Base-by-base conservation (phyloP, 2,113 vertebrate genomes). In the Phrynosoma blainvillii region DNA sequence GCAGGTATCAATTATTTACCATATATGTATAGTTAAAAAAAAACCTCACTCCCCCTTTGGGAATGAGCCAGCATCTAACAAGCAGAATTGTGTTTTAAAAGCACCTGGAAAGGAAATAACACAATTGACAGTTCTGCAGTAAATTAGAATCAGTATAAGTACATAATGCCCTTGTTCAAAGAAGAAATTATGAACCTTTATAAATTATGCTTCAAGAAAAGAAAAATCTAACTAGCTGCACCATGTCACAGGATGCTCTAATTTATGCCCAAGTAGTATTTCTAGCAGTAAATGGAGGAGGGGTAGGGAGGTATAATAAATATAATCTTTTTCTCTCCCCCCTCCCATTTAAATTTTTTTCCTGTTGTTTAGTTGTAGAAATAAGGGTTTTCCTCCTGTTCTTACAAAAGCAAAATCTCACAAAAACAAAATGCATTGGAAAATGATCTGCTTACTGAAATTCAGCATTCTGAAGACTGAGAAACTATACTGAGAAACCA, bases 1-100 rank as follows among this genome's bases (percentile, higher is more conserved):
- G 87, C 73, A 88, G 42, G 23, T 83, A 83, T 88, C 80, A 88
- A 88, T 88, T 88, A 83, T 88, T 88, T 83, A 88, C 40, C n/a
- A 83, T 68, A 77, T 83, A 77, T 77, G 59, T 82, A 82, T 36
- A 83, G 73, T 76, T 88, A 32, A 88, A 82, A 88, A 82, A 88
- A 40, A 27, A 71, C 68, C 21, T 9, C 9, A 6, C 4, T 56
- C 62, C 30, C 30, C 54, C 79, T 21, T 68, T 56, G 80, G 87
- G 59, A 88, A 68, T 65, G 62, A 59, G 66, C 42, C 40, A 36
- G 86, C 56, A 82, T 82, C 71, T 65, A 77, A 82, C 30, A 70
- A 77, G 59, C 80, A 68, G 73, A 25, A 83, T n/a, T 7, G 74
- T 52, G 30, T 54, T 77, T 77, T 88, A 88, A 83, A 77, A 62